phyloP scores from a whole-genome alignment of 1,140 invertebrate genomes.

The Bombus sylvicola region DNA sequence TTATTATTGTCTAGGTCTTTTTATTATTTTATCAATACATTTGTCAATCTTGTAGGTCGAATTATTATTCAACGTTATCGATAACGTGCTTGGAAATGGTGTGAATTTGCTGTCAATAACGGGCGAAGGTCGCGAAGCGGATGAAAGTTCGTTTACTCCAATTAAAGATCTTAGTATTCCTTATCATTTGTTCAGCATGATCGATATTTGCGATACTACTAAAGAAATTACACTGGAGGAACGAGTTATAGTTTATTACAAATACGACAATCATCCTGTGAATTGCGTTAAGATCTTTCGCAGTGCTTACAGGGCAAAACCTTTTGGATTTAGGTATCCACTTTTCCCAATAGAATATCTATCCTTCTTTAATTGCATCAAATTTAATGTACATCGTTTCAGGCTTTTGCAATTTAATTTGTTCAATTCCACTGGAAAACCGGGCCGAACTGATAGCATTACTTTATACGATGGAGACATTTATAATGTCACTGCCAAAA shows the following conservation, averaged over 20 bases:
- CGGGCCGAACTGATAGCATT: constrained; percentile 92
- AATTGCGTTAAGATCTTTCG: constrained; percentile 99
- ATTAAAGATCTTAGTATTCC: constrained; percentile 93
- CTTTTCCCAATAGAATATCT: background rate
- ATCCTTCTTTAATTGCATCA: background rate
- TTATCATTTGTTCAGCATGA: constrained; percentile 96
- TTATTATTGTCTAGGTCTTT: background rate
- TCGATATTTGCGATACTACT: constrained; percentile 97
- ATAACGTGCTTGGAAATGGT: constrained; percentile 94
- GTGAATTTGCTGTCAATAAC: constrained; percentile 94
- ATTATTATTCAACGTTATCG: constrained; percentile 88
- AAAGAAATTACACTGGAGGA: constrained; percentile 96
- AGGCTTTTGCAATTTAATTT: constrained; percentile 96
- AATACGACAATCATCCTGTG: constrained; percentile 97
- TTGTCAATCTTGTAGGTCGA: constrained; percentile 68
- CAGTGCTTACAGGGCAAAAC: constrained; percentile 91
- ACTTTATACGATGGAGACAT: constrained; percentile 96
- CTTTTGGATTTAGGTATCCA: constrained; percentile 90
- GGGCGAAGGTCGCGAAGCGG: constrained; percentile 95
- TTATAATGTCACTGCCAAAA: constrained; percentile 91
- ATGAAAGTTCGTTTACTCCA: constrained; percentile 93
- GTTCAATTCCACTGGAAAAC: constrained; percentile 93
- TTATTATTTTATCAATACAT: background rate
- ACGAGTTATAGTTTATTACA: constrained; percentile 96
- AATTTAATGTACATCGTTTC: constrained; percentile 52